Base-by-base conservation (phyloP, 2,113 vertebrate genomes). In the Chaenocephalus aceratus region DNA sequence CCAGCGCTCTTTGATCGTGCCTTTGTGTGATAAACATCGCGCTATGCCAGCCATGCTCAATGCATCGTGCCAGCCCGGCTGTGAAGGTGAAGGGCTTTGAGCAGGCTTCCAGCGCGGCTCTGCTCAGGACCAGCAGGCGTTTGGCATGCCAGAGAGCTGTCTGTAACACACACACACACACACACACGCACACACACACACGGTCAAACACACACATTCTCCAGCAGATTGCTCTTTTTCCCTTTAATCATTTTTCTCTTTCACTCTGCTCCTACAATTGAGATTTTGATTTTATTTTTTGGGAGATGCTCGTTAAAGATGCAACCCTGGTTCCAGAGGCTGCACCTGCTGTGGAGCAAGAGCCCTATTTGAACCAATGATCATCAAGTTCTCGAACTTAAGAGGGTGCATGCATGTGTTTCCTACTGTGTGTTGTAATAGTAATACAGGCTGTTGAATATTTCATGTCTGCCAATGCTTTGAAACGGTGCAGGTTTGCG, bases 1-100 rank as follows among this genome's bases (percentile, higher is more conserved):
- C 70, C 88, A 82, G 84, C 86, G 80, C 88, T 89, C 94, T 95
- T 95, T 95, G 94, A 96, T 95, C 93, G 83, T 75, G 91, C 93
- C 93, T 95, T 95, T 93, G 93, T 95, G 92, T 94, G 93, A 93
- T 94, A 95, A 94, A 94, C 94, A 93, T 93, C 86, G 82, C 77
- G 64, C 91, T 57, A 81, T 92, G 93, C 94, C 95, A 95, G 85
- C 91, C 91, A 48, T 16, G 80, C 90, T 86, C 71, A 21, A 46
- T 48, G 86, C 64, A 41, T 64, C 75, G 79, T 89, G 91, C 91
- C 91, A 90, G 90, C 82, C 88, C 71, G 84, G 88, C 90, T 91
- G 88, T 90, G 92, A 93, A 94, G 94, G 92, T 93, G 91, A 93
- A 92, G 88, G 88, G 90, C 89, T 94, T 94, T 94, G 92, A 92